Evolutionary conservation across 2,797 vertebrate genomes (phyloP).

Genomic region (Novumbra hubbsi): DNA sequence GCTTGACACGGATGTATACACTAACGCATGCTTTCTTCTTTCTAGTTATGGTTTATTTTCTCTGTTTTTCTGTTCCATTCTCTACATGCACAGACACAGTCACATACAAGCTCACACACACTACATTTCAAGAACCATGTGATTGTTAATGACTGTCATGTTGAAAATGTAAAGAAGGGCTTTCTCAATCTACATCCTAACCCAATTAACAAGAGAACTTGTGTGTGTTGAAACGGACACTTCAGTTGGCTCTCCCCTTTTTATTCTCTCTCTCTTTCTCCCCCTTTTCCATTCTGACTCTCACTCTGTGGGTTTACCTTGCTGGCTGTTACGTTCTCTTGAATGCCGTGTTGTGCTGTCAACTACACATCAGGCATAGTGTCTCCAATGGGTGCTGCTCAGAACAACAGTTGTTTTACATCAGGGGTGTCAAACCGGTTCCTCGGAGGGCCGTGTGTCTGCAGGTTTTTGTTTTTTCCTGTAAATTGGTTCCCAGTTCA

Average conservation of each 20-base stretch:
- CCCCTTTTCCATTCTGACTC: neutral
- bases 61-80: slow-evolving; percentile 2
- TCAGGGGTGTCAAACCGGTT: too few species aligned
- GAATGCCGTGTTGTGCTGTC: neutral
- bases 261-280: neutral
- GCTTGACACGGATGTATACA: neutral
- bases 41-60: neutral
- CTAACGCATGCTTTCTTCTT: neutral
- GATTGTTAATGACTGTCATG: slow-evolving; percentile 59
- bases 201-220: slow-evolving; percentile 32
- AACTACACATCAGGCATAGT: neutral
- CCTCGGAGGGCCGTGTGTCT: too few species aligned
- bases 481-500: too few species aligned
- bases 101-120: slow-evolving; percentile 14
- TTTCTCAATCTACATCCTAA: slow-evolving; percentile 45
- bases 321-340: neutral
- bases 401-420: neutral
- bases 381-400: neutral
- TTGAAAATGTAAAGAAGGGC: slow-evolving; percentile 59
- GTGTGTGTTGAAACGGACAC: neutral
- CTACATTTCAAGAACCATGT: slow-evolving; percentile 37
- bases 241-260: neutral
- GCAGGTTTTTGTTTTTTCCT: too few species aligned
- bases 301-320: neutral
- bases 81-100: slow-evolving; percentile 12